Base-by-base conservation (phyloP, 2,113 vertebrate species). In the Microcebus griseorufus region DNA sequence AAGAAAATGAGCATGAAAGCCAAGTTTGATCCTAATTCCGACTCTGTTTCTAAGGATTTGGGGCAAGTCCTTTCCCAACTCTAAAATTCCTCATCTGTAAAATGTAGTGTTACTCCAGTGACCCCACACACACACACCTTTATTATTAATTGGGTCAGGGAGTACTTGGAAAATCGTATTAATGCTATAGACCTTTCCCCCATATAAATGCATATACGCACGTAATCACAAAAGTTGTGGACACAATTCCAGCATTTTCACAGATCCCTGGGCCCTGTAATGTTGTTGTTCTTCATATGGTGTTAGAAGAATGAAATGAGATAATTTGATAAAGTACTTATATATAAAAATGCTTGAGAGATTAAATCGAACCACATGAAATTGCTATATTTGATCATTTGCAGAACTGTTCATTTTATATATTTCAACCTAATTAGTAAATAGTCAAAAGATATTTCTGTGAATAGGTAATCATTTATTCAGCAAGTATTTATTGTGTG, bases 401-500 rank as follows among this genome's bases (percentile, higher is more conserved):
- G 48, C 14, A 73, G 67, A 73, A 51, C 58, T 75, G n/a, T 4
- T 51, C 17, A 82, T 91, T 86, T 93, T 34, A 11, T 82, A 1
- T 16, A 60, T 60, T 75, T 79, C 8, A 80, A 14, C 11, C 22
- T 82, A 53, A 53, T 48, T 88, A 51, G 55, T 73, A 79, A 76
- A 48, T 88, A 67, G 64, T 94, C 39, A 72, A 14, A 64, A 85
- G 25, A 53, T 73, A 64, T 18, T 72, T n/a, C 70, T 53, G 45
- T n/a, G 37, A 60, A 11, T 37, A 88, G 32, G 13, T 83, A 11
- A 48, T 53, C 34, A 20, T n/a, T 53, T 76, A 85, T n/a, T 91
- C 73, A 82, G 34, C 37, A 84, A 72, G 94, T 70, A 90, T 78
- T 42, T 79, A 51, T 37, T 93, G 6, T 53, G 37, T 83, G 29